These are phyloP conservation scores for Enteromius paludinosus DNA, from an alignment of 2,797 vertebrate species.

Conservation along the genomic window DNA sequence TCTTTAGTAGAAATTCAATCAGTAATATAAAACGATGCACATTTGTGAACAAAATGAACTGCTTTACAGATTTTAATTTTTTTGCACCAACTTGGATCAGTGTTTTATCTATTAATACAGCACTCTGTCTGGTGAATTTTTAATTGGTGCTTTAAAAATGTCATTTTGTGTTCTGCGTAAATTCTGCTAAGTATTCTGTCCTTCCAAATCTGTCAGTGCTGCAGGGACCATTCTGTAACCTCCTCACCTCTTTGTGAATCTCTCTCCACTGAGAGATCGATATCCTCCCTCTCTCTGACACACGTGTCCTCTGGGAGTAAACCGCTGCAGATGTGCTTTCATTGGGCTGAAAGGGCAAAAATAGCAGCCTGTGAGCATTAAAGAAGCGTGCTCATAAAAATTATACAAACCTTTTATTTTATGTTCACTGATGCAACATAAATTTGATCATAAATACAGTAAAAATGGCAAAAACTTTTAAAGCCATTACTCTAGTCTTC, in stretches of 20 bases:
- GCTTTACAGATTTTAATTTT: background rate
- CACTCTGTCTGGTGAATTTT: background rate
- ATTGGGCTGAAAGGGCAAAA: background rate
- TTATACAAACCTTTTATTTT: background rate
- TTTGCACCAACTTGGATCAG: background rate
- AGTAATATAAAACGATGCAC: background rate
- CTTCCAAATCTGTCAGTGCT: conserved; percentile 12
- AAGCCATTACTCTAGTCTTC: background rate
- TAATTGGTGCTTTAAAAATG: background rate
- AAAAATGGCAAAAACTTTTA: background rate
- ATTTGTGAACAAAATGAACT: background rate
- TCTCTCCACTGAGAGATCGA: background rate
- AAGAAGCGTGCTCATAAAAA: background rate
- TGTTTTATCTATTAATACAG: background rate
- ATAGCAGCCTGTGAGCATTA: background rate
- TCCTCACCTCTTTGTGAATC: conserved; percentile 10
- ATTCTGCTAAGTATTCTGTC: background rate
- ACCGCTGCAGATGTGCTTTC: background rate
- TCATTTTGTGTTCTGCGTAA: background rate
- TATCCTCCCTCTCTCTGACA: background rate
- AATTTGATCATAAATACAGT: background rate
- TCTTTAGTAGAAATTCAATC: background rate
- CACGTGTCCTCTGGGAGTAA: background rate
- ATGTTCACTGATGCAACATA: background rate
- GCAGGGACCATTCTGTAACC: background rate